phyloP scores from a whole-genome alignment of 2,888 invertebrate species.

The Panopea generosa region DNA sequence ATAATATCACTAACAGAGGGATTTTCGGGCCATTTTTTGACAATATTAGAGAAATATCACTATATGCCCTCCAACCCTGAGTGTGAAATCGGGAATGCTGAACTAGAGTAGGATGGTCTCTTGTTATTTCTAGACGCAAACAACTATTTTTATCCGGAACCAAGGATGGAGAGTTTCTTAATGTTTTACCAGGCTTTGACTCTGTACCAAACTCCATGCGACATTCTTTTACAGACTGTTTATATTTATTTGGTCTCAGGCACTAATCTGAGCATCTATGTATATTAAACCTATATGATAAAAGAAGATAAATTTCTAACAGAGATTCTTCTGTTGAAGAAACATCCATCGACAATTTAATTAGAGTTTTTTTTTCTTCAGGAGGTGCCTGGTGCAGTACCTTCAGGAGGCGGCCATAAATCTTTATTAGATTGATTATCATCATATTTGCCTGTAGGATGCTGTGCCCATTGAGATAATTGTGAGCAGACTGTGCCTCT shows the following conservation, averaged over 20 bases:
- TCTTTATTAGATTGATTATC: conserved; percentile 57
- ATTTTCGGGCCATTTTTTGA: conserved; percentile 58
- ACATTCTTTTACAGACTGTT: conserved; percentile 25
- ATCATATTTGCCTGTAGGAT: conserved; percentile 41
- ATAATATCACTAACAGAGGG: conserved; percentile 66
- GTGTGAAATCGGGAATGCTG: conserved; percentile 65
- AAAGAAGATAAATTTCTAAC: conserved; percentile 53
- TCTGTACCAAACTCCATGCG: conserved; percentile 51
- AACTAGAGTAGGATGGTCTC: conserved; percentile 65
- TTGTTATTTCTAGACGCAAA: conserved; percentile 62
- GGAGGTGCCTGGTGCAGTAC: conserved; percentile 58
- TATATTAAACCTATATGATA: conserved; percentile 49
- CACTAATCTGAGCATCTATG: conserved; percentile 62
- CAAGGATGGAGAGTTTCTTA: conserved; percentile 47
- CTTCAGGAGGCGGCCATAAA: conserved; percentile 69
- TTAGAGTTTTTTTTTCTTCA: conserved; percentile 60
- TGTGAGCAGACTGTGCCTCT: conserved; percentile 45
- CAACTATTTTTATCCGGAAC: conserved; percentile 63
- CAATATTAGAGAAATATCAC: conserved; percentile 62
- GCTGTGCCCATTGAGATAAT: conserved; percentile 58
- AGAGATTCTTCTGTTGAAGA: conserved; percentile 46
- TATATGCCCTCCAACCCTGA: conserved; percentile 63
- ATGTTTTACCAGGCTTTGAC: conserved; percentile 16
- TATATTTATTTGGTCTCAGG: neutral
- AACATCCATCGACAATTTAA: conserved; percentile 68